Base-by-base conservation (phyloP, 2,888 invertebrate species). In the Trissonchulus sp. region DNA sequence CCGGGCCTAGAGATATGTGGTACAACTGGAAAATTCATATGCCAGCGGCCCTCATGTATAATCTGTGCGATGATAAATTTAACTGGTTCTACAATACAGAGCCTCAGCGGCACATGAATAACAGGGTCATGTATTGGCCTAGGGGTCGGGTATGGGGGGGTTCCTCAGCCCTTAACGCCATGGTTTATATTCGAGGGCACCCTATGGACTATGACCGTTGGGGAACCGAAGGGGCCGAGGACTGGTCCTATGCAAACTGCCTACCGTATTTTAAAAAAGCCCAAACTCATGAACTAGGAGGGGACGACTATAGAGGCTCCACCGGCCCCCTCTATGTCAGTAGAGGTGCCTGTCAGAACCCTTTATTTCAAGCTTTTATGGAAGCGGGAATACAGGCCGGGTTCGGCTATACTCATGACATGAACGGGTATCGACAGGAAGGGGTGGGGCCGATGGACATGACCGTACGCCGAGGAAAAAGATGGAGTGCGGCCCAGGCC, bases 81-180 rank as follows among this genome's bases (percentile, higher is more conserved):
- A 84, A 83, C 75, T 84, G 86, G 86, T 86, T 83, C 78, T 88
- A 87, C 79, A 84, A 86, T 78, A 88, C 88, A 2, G 82, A 83
- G 48, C 85, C 87, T 1, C 87, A 88, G 79, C 81, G 82, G 75
- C 80, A 83, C 76, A 82, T 87, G 81, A 83, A 85, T 76, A 82
- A 85, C 77, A 81, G 87, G 23, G 81, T 83, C 60, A 83, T 88
- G 81, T 87, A 88, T 80, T 86, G 86, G 85, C 88, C 88, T 0
- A 78, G 88, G 30, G 88, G 87, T 1, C 80, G 86, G 85, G 93
- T 93, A 0, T 87, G 92, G 74, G 94, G 94, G 0, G 94, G 94
- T 0, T 91, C 91, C 18, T 91, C 92, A 0, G 90, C 92, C 80
- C 88, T 94, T 15, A 94, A 94, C 86, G 93, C 91, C 81, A 89